A percentile compares a stretch with the other conserved stretches of the same genome.
phyloP scores from a whole-genome alignment of 2,888 invertebrate species.

The Pristionchus mayeri region DNA sequence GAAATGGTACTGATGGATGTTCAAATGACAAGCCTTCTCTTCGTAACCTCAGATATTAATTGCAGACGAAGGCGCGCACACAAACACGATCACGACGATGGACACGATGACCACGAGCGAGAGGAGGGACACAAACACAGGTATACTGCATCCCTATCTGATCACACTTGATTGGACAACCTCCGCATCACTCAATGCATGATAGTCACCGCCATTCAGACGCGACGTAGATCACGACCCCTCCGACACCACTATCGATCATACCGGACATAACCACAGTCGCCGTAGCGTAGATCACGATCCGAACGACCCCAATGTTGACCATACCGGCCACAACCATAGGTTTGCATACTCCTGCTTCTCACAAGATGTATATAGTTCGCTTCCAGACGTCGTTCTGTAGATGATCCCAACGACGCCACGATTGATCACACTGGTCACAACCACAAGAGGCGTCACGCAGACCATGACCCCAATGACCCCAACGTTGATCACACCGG shows the following conservation, averaged over 20 bases:
- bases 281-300: neutral
- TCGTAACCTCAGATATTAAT: neutral
- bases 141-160: neutral
- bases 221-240: neutral
- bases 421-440: too few species aligned
- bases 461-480: neutral
- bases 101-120: slow-evolving; percentile 1
- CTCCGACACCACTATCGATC: neutral
- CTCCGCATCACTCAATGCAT: neutral
- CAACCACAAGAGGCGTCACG: too few species aligned
- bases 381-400: too few species aligned
- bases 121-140: slow-evolving; percentile 29
- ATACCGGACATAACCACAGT: neutral
- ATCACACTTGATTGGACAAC: neutral
- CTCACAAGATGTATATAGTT: too few species aligned
- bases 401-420: too few species aligned
- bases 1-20: neutral
- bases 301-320: slow-evolving; percentile 47
- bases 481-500: neutral
- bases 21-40: neutral
- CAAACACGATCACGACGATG: slow-evolving; percentile 11
- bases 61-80: slow-evolving; percentile 21
- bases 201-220: neutral
- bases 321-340: slow-evolving; percentile 33
- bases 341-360: too few species aligned